Evolutionary conservation across 2,797 vertebrate genomes (phyloP), one percentile per base, ranked within the genome.

Genomic region (Amphiprion clarkii): DNA sequence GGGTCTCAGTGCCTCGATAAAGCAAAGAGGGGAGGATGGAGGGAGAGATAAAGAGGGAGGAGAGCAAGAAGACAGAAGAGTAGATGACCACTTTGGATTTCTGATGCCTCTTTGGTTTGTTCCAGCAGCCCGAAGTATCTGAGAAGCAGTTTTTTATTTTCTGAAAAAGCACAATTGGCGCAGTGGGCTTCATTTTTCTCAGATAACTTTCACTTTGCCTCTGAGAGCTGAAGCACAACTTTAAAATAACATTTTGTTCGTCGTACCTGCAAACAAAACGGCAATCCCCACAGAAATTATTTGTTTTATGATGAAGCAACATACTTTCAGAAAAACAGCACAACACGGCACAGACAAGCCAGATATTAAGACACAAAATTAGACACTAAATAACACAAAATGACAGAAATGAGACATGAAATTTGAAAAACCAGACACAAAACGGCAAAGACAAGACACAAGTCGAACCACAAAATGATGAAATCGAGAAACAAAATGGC

Each of bases 1-100:
- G 93, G 92, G 89, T 92, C 88, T 90, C 81, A 19, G 58, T 83
- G 85, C 83, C 83, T 88, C 78, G 87, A 92, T 91, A 88, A 88
- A 88, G 88, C 68, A 74, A 46, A 48, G 63, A 71, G 49, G 39
- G 74, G 53, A 52, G 14, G 83, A 72, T 66, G 48, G 66, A 86
- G 33, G 65, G 57, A 70, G 71, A 83, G 87, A 89, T 85, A 83
- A 87, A 85, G 12, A 82, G 78, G 68, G 78, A 64, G 80, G 84
- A 76, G 76, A 75, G 77, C 64, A 57, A 51, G 67, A 64, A 61
- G 49, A 59, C 66, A 67, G 56, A 63, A 31, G 29, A 73, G 52
- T 27, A 29, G 78, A 71, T 86, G 78, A 56, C 73, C 67, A 17
- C 33, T 88, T 88, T 68, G 53, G 70, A 72, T 82, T 80, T 76